Base-by-base conservation (phyloP, 2,797 vertebrate species). In the Pseudopleuronectes americanus region DNA sequence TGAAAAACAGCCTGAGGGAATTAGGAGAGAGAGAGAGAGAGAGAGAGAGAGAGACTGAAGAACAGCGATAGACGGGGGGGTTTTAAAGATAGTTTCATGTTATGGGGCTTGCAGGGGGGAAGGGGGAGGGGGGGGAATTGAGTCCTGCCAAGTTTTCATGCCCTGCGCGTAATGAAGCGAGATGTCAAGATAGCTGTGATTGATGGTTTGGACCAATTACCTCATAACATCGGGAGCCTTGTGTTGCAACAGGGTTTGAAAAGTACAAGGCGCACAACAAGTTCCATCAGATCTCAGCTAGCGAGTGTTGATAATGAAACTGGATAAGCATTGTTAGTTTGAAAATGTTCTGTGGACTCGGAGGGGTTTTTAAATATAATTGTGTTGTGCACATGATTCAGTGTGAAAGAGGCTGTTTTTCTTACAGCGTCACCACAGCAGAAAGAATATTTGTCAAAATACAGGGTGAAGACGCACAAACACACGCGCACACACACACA, bases 1-100 rank as follows among this genome's bases (percentile, higher is more conserved):
- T 87, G 87, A 89, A 70, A 79, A 70, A 66, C 70, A 71, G 58
- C 85, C 80, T 2, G 41, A 62, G 69, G 85, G 72, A 74, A 52
- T 23, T 51, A 59, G 2, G 9, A 56, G 4, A 12, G 3, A 12
- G 10, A 36, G 43, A 57, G 64, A 47, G 36, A 10, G 17, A 66
- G 66, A 67, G 49, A 31, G 72, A 76, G 71, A 28, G 22, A 64
- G 8, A 33, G 41, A 26, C 26, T 1, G 24, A 3, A 26, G 24
- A 26, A 26, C 24, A 26, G 24, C 24, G 24, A 26, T 26, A 26
- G 24, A 26, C 24, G 26, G 26, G 26, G 26, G 26, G n/a, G n/a
- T n/a, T 26, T 26, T 26, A 5, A 26, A 1, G 71, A 86, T 64
- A 14, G 57, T 61, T 56, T 65, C 31, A 71, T 36, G 66, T 23